phyloP scores from a whole-genome alignment of 1,140 invertebrate genomes.

The Drosophila santomea region DNA sequence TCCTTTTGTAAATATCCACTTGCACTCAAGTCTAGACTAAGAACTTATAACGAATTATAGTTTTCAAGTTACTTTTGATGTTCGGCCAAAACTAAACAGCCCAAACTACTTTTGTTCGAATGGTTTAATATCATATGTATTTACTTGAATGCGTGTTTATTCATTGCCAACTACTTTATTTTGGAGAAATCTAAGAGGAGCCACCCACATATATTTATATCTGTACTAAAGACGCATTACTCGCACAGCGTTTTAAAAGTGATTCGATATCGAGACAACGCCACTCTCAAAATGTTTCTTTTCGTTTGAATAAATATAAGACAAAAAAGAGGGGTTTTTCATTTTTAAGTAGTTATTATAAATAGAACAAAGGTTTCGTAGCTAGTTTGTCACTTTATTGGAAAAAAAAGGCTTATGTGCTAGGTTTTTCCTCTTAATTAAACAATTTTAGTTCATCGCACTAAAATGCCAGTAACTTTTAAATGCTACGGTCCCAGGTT shows the following conservation, averaged over 20 bases:
- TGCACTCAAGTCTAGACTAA: neutral
- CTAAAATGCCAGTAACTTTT: neutral
- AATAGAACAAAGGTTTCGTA: neutral
- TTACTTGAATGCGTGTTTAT: neutral
- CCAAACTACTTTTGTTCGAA: neutral
- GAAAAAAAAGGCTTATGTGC: neutral
- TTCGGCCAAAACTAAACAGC: neutral
- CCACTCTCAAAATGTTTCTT: constrained; percentile 20
- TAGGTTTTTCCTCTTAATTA: neutral
- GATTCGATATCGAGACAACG: neutral
- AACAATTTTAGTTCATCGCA: neutral
- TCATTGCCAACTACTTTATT: neutral
- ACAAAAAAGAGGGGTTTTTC: neutral
- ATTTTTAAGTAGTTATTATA: neutral
- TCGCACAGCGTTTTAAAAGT: neutral
- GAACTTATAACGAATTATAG: neutral
- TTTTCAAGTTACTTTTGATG: neutral
- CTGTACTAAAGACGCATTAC: neutral
- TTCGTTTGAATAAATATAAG: constrained; percentile 37
- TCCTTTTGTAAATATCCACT: constrained; percentile 3
- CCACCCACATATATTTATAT: neutral
- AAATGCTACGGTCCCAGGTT: neutral
- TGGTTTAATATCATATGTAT: neutral
- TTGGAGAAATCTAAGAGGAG: neutral
- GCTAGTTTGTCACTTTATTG: neutral